These are phyloP conservation scores for Zootermopsis nevadensis DNA, from an alignment of 2,888 invertebrate genomes.

Conservation along the genomic window DNA sequence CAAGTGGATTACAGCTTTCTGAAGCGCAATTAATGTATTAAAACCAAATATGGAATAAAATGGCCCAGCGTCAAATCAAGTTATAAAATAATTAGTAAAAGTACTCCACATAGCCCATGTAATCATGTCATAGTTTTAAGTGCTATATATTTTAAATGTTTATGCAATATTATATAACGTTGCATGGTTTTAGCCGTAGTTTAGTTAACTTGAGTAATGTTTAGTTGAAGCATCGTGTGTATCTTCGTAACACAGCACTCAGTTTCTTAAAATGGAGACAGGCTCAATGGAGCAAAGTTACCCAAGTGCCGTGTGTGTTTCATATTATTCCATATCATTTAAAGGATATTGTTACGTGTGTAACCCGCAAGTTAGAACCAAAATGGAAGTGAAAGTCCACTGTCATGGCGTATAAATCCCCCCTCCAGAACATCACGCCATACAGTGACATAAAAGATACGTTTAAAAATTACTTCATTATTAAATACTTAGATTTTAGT, in stretches of 20 bases:
- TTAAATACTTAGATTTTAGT: background rate
- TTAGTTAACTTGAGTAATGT: background rate
- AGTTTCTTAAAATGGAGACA: background rate
- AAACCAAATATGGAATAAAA: background rate
- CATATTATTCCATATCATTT: background rate
- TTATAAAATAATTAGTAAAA: background rate
- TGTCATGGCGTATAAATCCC: background rate
- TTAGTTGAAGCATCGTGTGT: background rate
- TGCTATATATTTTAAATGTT: background rate
- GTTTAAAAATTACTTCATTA: background rate
- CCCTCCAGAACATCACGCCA: slow-evolving; percentile 40
- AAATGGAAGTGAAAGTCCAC: background rate
- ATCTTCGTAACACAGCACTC: background rate
- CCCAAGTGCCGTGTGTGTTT: background rate
- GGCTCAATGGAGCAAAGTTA: background rate
- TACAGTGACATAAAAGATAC: background rate
- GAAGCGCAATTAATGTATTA: background rate
- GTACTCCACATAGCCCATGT: background rate
- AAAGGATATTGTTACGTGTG: background rate
- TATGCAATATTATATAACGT: background rate
- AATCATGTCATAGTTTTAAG: background rate
- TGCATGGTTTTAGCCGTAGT: background rate
- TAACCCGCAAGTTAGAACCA: too few relatives aligned
- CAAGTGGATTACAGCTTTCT: background rate
- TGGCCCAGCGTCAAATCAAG: background rate